These are phyloP conservation scores for Melinaea menophilus DNA, from an alignment of 2,888 invertebrate species.

Conservation along the genomic window DNA sequence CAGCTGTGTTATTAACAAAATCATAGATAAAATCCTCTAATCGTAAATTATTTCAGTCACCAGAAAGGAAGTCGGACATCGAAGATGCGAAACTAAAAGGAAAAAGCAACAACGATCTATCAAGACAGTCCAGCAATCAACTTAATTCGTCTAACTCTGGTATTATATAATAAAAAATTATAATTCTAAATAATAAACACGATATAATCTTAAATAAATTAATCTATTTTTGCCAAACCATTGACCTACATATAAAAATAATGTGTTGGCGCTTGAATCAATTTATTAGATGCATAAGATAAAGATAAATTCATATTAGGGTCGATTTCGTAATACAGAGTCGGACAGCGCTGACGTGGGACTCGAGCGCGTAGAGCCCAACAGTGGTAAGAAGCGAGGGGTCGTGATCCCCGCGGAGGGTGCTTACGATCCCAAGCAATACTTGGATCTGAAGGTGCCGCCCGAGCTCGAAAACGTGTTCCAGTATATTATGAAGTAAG, in stretches of 20 bases:
- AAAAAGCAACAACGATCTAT: slow-evolving; percentile 41
- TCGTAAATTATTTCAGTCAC: slow-evolving; percentile 45
- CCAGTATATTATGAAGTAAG: slow-evolving; percentile 92
- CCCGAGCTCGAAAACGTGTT: slow-evolving; percentile 94
- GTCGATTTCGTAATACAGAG: slow-evolving; percentile 41
- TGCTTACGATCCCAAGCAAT: slow-evolving; percentile 89
- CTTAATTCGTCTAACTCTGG: slow-evolving; percentile 68
- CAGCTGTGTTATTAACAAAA: background rate
- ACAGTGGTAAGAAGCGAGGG: slow-evolving; percentile 57
- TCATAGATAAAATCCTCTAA: background rate
- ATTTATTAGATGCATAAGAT: background rate
- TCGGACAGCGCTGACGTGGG: slow-evolving; percentile 60
- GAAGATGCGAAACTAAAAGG: slow-evolving; percentile 44
- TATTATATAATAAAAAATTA: slow-evolving; percentile 27
- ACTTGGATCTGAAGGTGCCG: slow-evolving; percentile 87
- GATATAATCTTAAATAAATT: too few species aligned
- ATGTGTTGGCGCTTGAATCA: background rate
- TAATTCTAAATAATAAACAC: too few species aligned
- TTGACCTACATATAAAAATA: background rate
- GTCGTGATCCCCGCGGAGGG: slow-evolving; percentile 73
- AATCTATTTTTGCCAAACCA: background rate
- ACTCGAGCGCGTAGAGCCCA: slow-evolving; percentile 37
- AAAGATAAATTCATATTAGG: background rate
- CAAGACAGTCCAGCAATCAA: slow-evolving; percentile 42
- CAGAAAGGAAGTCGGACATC: slow-evolving; percentile 56